These are phyloP conservation scores for Drosophila hydei DNA, from an alignment of 1,140 invertebrate genomes.

Conservation along the genomic window DNA sequence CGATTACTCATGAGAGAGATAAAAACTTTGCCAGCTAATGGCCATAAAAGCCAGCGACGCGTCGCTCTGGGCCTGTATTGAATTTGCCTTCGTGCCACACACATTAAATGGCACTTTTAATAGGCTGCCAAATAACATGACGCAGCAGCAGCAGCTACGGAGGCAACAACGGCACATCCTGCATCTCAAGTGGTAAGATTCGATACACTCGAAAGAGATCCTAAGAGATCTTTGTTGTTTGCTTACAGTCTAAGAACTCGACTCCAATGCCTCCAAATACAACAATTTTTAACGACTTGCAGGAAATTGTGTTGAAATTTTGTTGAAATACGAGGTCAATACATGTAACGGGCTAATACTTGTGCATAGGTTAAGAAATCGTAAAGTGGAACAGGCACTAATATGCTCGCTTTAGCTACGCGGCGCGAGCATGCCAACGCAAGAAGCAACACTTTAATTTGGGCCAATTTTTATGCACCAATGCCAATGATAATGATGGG, in stretches of 20 bases:
- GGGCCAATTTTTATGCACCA: conserved; percentile 17
- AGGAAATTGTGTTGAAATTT: background rate
- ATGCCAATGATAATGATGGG: conserved; percentile 24
- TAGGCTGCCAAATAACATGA: conserved; percentile 30
- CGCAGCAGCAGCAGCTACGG: conserved; percentile 16
- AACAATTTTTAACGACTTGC: background rate
- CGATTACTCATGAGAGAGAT: conserved; percentile 51
- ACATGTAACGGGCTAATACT: no score
- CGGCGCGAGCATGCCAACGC: no score
- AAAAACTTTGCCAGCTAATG: conserved; percentile 34
- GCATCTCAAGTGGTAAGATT: background rate
- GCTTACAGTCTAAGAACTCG: no score
- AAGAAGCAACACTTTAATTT: background rate
- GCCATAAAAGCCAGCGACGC: conserved; percentile 12
- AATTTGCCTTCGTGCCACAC: conserved; percentile 1
- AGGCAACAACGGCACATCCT: conserved; percentile 5
- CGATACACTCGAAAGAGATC: no score
- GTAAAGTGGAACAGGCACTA: no score
- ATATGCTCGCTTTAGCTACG: no score
- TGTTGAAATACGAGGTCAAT: no score
- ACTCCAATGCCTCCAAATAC: no score
- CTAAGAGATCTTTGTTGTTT: no score
- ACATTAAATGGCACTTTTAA: conserved; percentile 13
- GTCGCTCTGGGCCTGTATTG: conserved; percentile 6
- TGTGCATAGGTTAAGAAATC: no score